phyloP scores from a whole-genome alignment of 2,113 vertebrate species.

The Pygoscelis antarcticus region DNA sequence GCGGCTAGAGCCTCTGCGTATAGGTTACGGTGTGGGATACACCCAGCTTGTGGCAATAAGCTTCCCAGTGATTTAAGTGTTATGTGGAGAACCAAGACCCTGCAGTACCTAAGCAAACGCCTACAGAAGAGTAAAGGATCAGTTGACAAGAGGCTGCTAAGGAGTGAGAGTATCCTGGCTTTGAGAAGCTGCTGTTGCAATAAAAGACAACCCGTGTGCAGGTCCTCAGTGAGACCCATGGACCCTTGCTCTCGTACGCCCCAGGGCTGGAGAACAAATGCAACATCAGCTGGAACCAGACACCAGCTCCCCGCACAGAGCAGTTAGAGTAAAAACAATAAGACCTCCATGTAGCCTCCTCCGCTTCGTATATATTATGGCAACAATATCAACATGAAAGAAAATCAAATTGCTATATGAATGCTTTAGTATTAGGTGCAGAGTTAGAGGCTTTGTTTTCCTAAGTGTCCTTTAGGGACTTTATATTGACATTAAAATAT shows the following conservation, averaged over 20 bases:
- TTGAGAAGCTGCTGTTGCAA: neutral
- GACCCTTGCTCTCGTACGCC: too few species aligned
- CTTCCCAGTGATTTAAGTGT: neutral
- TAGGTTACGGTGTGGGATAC: neutral
- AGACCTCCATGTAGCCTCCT: neutral
- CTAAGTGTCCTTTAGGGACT: neutral
- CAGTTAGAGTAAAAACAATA: neutral
- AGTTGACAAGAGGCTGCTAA: neutral
- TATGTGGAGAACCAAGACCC: neutral
- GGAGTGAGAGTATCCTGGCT: neutral
- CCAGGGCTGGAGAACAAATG: neutral
- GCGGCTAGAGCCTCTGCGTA: neutral
- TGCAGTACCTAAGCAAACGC: neutral
- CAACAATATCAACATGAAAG: neutral
- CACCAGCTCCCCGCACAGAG: neutral
- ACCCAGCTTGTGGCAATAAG: neutral
- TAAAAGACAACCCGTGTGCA: neutral
- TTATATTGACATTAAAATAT: neutral
- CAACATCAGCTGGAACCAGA: neutral
- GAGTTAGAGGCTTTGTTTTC: neutral
- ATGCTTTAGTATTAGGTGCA: neutral
- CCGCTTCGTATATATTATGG: neutral
- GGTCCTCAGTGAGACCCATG: neutral
- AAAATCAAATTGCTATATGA: neutral
- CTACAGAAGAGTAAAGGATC: neutral